These are phyloP conservation scores for Kryptolebias marmoratus DNA, from an alignment of 2,113 vertebrate genomes.

Conservation along the genomic window DNA sequence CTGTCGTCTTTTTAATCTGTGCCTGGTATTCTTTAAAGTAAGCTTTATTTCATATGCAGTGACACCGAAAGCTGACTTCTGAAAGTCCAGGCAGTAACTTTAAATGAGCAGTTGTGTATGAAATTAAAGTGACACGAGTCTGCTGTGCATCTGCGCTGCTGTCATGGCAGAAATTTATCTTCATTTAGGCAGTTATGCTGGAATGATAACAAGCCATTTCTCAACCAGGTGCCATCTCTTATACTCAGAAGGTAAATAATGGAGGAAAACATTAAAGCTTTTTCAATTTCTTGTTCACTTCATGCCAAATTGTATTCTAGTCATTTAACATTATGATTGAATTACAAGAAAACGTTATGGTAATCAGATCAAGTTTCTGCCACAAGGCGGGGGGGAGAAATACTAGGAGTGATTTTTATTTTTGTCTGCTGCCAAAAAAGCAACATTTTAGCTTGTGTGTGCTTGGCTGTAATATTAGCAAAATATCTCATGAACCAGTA, in stretches of 20 bases:
- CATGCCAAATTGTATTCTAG: not conserved
- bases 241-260: not conserved
- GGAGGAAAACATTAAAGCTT: not conserved
- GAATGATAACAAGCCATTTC: not conserved
- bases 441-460: conserved; percentile 3
- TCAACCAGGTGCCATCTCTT: not conserved
- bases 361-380: conserved; percentile 12
- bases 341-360: not conserved
- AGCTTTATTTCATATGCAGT: conserved; percentile 42
- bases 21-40: conserved; percentile 53
- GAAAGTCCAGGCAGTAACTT: conserved; percentile 27
- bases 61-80: conserved; percentile 1
- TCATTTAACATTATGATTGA: not conserved
- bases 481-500: too few relatives aligned
- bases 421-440: not conserved
- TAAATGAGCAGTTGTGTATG: conserved; percentile 9
- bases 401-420: not conserved
- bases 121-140: conserved; percentile 26
- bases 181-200: conserved; percentile 17
- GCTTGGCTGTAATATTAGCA: not conserved
- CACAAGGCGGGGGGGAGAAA: not conserved
- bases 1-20: conserved; percentile 41
- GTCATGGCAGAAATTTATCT: conserved; percentile 31
- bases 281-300: not conserved
- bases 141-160: not conserved